Evolutionary conservation across 2,113 vertebrate genomes (phyloP), one percentile per base, ranked within the genome.

Genomic region (Sigmodon hispidus): DNA sequence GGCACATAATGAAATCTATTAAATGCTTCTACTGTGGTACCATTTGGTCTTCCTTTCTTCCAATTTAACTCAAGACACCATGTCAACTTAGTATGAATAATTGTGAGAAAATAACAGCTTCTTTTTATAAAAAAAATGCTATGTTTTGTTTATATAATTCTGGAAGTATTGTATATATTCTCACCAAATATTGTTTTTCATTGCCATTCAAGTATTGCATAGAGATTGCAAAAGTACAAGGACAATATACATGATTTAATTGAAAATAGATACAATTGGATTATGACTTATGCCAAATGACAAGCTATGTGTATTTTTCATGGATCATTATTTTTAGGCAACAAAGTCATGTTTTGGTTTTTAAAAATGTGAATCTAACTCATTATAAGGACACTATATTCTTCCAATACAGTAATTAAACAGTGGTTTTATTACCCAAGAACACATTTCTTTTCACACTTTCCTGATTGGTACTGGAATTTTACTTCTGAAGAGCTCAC

Each of bases 341-440:
- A 48, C 43, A 91, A 90, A 95, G 12, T 94, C 57, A 75, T 7
- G 2, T 79, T 75, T n/a, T n/a, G n/a, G 77, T 75, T 90, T 97
- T 94, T 31, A 48, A 76, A 85, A 90, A 93, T 34, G 13, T 84
- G 45, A 92, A 94, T 92, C 80, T 90, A 95, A 89, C 61, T 89
- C 83, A 6, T 79, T 93, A 15, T 92, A 50, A 94, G 26, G 50
- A 65, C 24, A 90, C 1, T 92, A 88, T 77, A 86, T 72, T 93
- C 9, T 90, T 81, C 52, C 31, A 11, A 17, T 90, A 96, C 65
- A 95, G 92, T 97, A 97, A 97, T 97, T 97, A 97, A 96, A 96
- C 88, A 40, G 88, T 84, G 59, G 36, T 86, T 97, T 94, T 96
- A 92, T 96, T 96, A 83, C 86, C 86, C 93, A 92, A 67, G 2